Base-by-base conservation (phyloP, 2,888 invertebrate genomes). In the Kuschelorhynchus macadamiae region DNA sequence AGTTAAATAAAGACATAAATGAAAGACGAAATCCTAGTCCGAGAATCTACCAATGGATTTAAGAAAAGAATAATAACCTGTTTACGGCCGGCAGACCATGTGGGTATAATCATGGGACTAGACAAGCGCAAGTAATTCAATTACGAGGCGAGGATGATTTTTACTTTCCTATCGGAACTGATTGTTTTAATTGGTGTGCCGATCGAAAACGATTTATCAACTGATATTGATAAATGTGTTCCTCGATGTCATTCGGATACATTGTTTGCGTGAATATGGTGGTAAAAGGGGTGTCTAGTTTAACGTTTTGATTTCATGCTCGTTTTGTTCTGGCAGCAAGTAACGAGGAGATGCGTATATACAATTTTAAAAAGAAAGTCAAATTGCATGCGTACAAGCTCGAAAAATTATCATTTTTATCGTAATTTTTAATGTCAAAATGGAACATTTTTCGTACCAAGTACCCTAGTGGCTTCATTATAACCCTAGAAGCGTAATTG, bases 111-210 rank as follows among this genome's bases (percentile, higher is more conserved):
- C 52, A 66, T 39, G 52, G 61, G 52, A 59, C 66, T 66, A 66
- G 66, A 66, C 66, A 66, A 60, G 66, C 66, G 66, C 12, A 21
- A 60, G 52, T 66, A 66, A 66, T 66, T 66, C 66, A 66, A 66
- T 66, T 66, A 66, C 16, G 14, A 14, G 32, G n/a, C 32, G 49
- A 52, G 59, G 47, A 49, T 44, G 66, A 46, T 66, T 66, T 66
- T 50, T 57, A 18, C 44, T 36, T 57, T 36, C 39, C 55, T 55
- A 65, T 59, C 46, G 39, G 21, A 60, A 66, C 47, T 47, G 60
- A 60, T 66, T 66, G 66, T 66, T 66, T 66, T 66, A 66, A 66
- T 66, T 66, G 60, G 59, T 52, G 59, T 65, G 46, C 32, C n/a
- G 63, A 36, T 21, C 55, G 42, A n/a, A 32, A 21, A 50, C 41